Evolutionary conservation across 2,888 invertebrate genomes (phyloP).

Genomic region (Eilema caniola): DNA sequence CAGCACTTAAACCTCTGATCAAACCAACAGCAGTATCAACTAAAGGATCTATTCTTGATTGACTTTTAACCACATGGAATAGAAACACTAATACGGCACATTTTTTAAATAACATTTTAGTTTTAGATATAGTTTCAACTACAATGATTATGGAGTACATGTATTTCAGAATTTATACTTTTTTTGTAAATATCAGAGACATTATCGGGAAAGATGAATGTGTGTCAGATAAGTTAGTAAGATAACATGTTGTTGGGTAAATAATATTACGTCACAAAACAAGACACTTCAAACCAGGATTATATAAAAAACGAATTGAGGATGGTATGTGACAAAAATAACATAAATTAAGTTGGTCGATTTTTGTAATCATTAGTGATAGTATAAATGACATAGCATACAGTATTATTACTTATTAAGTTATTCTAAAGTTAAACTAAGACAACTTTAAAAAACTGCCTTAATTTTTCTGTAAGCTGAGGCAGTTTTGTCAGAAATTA

Average conservation of each 20-base stretch:
- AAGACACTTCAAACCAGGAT: background rate
- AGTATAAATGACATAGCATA: no score
- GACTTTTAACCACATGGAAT: constrained; percentile 13
- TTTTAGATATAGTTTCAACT: background rate
- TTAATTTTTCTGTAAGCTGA: no score
- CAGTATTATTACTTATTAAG: no score
- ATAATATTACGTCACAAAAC: background rate
- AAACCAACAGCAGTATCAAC: constrained; percentile 45
- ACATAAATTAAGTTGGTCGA: background rate
- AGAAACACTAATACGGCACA: constrained; percentile 10
- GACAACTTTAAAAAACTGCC: no score
- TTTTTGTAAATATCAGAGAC: background rate
- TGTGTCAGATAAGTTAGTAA: background rate
- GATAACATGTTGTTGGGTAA: background rate
- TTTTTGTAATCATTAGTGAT: background rate
- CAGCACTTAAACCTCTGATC: constrained; percentile 23
- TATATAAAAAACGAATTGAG: background rate
- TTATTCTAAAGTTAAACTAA: no score
- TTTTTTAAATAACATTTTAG: constrained; percentile 16
- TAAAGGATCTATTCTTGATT: constrained; percentile 43
- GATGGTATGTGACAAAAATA: background rate
- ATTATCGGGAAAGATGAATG: background rate
- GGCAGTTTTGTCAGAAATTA: no score
- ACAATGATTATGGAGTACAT: background rate
- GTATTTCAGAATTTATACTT: constrained; percentile 5